These are phyloP conservation scores for Salarias fasciatus DNA, from an alignment of 2,797 vertebrate genomes.

Conservation along the genomic window DNA sequence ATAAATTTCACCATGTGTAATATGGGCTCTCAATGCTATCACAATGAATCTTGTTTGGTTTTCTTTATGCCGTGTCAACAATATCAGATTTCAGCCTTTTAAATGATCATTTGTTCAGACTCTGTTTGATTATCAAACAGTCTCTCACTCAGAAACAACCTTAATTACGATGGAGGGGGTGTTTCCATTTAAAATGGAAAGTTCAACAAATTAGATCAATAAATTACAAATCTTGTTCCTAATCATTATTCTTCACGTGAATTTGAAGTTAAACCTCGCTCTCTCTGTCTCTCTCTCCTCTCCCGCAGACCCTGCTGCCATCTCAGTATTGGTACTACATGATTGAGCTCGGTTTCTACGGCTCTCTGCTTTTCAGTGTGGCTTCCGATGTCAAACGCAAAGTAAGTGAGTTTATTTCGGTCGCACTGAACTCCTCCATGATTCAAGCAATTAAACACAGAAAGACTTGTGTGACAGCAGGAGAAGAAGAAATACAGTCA, in stretches of 20 bases:
- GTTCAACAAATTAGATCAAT: constrained; percentile 3
- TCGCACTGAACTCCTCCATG: background rate
- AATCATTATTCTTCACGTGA: background rate
- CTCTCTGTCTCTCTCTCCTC: constrained; percentile 18
- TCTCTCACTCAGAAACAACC: too few species aligned
- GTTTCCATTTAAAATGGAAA: background rate
- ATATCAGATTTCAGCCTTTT: too few species aligned
- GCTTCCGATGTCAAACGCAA: constrained; percentile 96
- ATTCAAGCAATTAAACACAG: background rate
- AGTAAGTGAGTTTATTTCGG: constrained; percentile 80
- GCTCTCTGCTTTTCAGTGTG: constrained; percentile 93
- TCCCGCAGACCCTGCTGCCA: constrained; percentile 86
- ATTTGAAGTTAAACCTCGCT: constrained; percentile 25
- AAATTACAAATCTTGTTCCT: background rate
- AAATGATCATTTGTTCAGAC: too few species aligned
- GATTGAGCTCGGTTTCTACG: constrained; percentile 94
- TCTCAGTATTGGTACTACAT: constrained; percentile 95
- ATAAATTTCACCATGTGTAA: too few species aligned
- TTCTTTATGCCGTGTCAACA: too few species aligned
- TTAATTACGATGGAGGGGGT: too few species aligned
- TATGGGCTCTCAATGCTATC: too few species aligned
- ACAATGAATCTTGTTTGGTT: too few species aligned
- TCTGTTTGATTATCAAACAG: too few species aligned
- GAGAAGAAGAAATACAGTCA: background rate
- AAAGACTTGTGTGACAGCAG: background rate